Base-by-base conservation (phyloP, 2,888 invertebrate species). In the Gibbula magus region DNA sequence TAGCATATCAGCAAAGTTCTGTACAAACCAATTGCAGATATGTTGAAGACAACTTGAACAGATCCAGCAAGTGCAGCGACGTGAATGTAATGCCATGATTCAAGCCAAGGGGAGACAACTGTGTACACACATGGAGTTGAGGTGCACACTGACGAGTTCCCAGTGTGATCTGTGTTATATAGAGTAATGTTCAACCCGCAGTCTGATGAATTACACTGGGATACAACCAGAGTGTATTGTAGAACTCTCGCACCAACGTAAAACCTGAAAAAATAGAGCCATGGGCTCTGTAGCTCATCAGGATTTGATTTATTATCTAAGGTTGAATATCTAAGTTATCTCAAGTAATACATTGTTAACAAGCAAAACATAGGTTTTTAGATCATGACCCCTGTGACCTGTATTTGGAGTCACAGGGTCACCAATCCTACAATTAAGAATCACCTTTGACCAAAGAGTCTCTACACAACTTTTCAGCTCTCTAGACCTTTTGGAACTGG, bases 21-120 rank as follows among this genome's bases (percentile, higher is more conserved):
- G 25, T 25, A 74, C 25, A 13, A n/a, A 74, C 52, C 74, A 20
- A 22, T 51, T n/a, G 25, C 25, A 20, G 51, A 74, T 20, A 51
- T 51, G 25, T 52, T 74, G 74, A 52, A 52, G 25, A 18, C 18
- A 35, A 74, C 51, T 29, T 61, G 29, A 3, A 25, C 53, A 32
- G 77, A 18, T 13, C 80, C 67, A 16, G 39, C 20, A 1, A 74
- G 22, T 20, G 83, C 82, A 45, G 78, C 74, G 54, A 84, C 66
- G 56, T 80, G 22, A 13, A 84, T 20, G 77, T 82, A 83, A 45
- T 83, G 77, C 78, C 78, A 79, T n/a, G 77, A 74, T 61, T 81
- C 74, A 5, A 81, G 77, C 16, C 75, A 78, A 13, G 83, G 82
- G 13, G 61, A 74, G 18, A 61, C 45, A 74, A 80, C 77, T 51